These are phyloP conservation scores for Lepas anatifera DNA, from an alignment of 2,888 invertebrate genomes.

Conservation along the genomic window DNA sequence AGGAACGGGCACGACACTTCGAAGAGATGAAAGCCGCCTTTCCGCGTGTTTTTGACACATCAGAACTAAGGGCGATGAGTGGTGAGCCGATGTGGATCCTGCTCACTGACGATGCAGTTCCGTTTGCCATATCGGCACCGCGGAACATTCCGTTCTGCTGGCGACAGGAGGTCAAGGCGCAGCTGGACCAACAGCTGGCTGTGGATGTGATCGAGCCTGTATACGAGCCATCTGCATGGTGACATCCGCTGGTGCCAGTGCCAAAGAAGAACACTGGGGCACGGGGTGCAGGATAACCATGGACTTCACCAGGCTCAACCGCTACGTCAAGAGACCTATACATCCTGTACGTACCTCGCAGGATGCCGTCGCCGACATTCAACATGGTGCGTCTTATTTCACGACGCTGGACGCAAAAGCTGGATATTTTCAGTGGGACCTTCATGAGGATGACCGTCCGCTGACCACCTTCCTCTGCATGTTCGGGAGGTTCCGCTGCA, in stretches of 20 bases:
- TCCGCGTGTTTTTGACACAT: slow-evolving; percentile 17
- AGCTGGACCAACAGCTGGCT: neutral
- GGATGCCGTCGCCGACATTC: neutral
- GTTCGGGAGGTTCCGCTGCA: no score
- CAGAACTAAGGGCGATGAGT: neutral
- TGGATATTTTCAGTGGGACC: neutral
- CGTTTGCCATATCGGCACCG: neutral
- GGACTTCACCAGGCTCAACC: neutral
- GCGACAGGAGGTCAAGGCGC: neutral
- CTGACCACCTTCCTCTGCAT: no score
- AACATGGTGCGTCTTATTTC: neutral
- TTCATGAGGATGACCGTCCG: neutral
- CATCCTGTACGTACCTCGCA: no score
- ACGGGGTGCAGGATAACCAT: neutral
- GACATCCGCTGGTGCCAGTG: neutral
- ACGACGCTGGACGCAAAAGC: neutral
- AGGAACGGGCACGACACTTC: no score
- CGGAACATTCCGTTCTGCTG: neutral
- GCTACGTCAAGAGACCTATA: neutral
- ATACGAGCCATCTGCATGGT: neutral
- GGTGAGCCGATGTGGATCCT: neutral
- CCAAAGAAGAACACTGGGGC: neutral
- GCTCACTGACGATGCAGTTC: slow-evolving; percentile 6
- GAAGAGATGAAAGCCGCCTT: slow-evolving; percentile 24
- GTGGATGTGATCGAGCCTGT: neutral